Evolutionary conservation across 2,113 vertebrate genomes (phyloP), one percentile per base, ranked within the genome.

Genomic region (Paradisaea rubra): DNA sequence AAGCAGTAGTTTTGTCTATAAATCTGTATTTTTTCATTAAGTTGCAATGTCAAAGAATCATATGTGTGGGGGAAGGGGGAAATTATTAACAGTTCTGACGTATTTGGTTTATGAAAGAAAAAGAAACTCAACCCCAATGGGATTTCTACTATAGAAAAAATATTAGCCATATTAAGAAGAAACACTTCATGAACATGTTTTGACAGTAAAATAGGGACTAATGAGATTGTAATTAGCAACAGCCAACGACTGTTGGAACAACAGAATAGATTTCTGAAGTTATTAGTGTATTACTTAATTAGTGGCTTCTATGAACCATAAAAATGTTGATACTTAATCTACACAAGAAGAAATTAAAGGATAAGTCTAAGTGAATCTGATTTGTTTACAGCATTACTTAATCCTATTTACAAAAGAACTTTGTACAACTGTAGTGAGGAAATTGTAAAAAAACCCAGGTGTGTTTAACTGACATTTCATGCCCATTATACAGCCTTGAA

Each of bases 221-320:
- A 97, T 95, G 87, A 66, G 78, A 28, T 72, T 88, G 52, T 95
- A 97, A 97, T 33, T 97, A 91, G 70, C 90, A 97, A 94, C 59
- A 97, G 68, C 65, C 65, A 91, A 47, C 93, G 63, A 81, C 70
- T 94, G 88, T 57, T 96, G 72, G 42, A 88, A 66, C 70, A 96
- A 97, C 90, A 95, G 89, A 97, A 93, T 33, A 90, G 21, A 70
- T 91, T 95, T 94, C 77, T 89, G 80, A 96, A 95, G 72, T 76
- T 84, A 95, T 92, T 96, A 95, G 41, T 56, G 72, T 95, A 95
- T 95, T 93, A 91, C 73, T 96, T 97, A 96, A 97, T 97, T 97
- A 97, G 74, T 27, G n/a, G 35, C 53, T 87, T 92, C 93, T 95
- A 74, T 37, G 25, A 97, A 94, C 35, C 77, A 92, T 87, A 96